These are phyloP conservation scores for Otis tarda DNA, from an alignment of 2,113 vertebrate species.

Conservation along the genomic window DNA sequence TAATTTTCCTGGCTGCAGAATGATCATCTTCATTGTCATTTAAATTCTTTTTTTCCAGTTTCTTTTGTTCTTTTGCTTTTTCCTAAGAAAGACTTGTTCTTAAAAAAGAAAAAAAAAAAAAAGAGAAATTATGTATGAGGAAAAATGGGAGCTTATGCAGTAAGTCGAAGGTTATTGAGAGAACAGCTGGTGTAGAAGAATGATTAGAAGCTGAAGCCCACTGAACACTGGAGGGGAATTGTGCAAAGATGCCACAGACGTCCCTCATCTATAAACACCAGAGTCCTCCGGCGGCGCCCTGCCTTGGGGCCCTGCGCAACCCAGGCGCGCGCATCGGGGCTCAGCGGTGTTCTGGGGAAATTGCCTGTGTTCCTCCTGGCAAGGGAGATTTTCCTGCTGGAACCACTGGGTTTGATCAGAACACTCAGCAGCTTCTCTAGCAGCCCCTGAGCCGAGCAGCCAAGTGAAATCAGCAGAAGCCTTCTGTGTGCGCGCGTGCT, in stretches of 20 bases:
- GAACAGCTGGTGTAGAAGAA: slow-evolving; percentile 60
- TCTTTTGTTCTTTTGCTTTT: slow-evolving; percentile 30
- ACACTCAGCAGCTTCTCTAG: neutral
- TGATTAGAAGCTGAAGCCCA: slow-evolving; percentile 53
- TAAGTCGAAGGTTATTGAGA: slow-evolving; percentile 50
- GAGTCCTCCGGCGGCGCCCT: neutral
- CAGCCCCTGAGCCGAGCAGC: neutral
- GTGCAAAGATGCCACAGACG: neutral
- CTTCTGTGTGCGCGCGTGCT: neutral
- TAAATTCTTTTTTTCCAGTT: slow-evolving; percentile 14
- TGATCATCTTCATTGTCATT: slow-evolving; percentile 4
- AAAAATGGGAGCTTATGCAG: slow-evolving; percentile 39
- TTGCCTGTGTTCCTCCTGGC: neutral
- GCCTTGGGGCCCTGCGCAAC: neutral
- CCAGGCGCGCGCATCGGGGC: neutral
- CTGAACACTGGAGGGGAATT: slow-evolving; percentile 24
- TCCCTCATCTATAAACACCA: neutral
- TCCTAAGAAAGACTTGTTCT: neutral
- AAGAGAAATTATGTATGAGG: slow-evolving; percentile 12
- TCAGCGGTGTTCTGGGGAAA: neutral
- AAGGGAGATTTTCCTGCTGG: neutral
- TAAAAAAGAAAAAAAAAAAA: neutral
- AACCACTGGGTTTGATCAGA: neutral
- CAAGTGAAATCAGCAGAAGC: neutral
- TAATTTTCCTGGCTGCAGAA: slow-evolving; percentile 27